Evolutionary conservation across 2,113 vertebrate species (phyloP), one percentile per base, ranked within the genome.

Genomic region (Hippoglossus stenolepis): DNA sequence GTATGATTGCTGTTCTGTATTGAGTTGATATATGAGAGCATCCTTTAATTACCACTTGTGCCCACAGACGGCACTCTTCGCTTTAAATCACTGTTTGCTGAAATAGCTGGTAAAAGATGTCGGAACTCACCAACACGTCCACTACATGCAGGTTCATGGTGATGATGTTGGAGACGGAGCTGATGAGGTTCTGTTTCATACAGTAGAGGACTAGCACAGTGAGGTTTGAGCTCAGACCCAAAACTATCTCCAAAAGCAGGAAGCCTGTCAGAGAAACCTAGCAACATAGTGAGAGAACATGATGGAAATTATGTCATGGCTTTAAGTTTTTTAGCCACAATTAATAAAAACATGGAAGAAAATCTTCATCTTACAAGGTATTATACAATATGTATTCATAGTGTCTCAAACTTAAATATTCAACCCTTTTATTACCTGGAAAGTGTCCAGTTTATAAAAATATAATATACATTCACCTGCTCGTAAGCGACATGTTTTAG

Each of bases 91-190:
- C n/a, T 21, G 62, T 65, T 31, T 31, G 1, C 6, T 6, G 31
- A 31, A 31, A 31, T 7, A 31, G 31, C 31, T 23, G 4, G 35
- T 43, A 40, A 31, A 43, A 38, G n/a, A 40, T 21, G 7, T 70
- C 2, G 28, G 26, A n/a, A 84, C 91, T 90, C 77, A 90, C 97
- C 91, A 99, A 92, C 90, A 98, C 97, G 91, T 98, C 97, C 61
- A 99, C 95, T 88, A 98, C 96, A 70, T 99, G 97, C 85, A 99
- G 95, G 91, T 98, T 98, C 97, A 99, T 97, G 79, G 97, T 99
- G 91, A 99, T 96, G 88, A 98, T 96, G 94, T 98, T 99, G 94
- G 97, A 98, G 87, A 98, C 97, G 13, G 97, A 98, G 91, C 96
- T 98, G 95, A 98, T 96, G 90, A 99, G 95, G 94, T 98, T 98